Percentiles rank a stretch among this genome's conserved stretches.
Evolutionary conservation across 2,888 invertebrate genomes (phyloP).

Genomic region (Drosophila robusta): DNA sequence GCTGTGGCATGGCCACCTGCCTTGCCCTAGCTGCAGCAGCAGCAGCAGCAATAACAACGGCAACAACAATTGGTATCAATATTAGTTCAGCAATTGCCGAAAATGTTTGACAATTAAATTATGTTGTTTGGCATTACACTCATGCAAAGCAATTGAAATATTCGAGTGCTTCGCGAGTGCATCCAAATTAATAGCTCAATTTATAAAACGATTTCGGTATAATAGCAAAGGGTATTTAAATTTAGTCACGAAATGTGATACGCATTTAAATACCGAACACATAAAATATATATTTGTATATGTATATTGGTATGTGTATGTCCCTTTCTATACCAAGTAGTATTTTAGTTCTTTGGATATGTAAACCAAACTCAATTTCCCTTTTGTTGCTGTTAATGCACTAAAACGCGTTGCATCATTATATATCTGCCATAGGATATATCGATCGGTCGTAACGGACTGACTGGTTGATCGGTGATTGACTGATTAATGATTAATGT

Average conservation of each 20-base stretch:
- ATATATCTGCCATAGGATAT: too few relatives aligned
- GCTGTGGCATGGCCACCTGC: slow-evolving; percentile 13
- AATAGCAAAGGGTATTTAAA: not conserved
- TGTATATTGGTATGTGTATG: too few relatives aligned
- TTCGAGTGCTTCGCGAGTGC: slow-evolving; percentile 7
- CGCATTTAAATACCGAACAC: not conserved
- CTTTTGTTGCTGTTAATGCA: too few relatives aligned
- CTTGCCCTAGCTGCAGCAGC: slow-evolving; percentile 3
- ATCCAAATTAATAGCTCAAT: slow-evolving; percentile 35
- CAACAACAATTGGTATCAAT: slow-evolving; percentile 44
- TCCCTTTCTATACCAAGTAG: not conserved
- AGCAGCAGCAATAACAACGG: not conserved
- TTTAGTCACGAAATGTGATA: not conserved
- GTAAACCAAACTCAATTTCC: too few relatives aligned
- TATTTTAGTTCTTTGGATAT: too few relatives aligned
- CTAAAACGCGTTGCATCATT: too few relatives aligned
- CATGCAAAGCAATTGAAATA: slow-evolving; percentile 8
- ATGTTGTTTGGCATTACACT: slow-evolving; percentile 34
- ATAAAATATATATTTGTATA: not conserved
- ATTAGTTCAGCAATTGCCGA: slow-evolving; percentile 54
- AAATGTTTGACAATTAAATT: slow-evolving; percentile 62
- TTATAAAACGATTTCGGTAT: slow-evolving; percentile 7
- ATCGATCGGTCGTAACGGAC: too few relatives aligned
- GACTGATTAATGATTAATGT: too few relatives aligned
- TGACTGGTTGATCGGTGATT: too few relatives aligned